Evolutionary conservation across 2,113 vertebrate genomes (phyloP).

Genomic region (Pungitius pungitius): DNA sequence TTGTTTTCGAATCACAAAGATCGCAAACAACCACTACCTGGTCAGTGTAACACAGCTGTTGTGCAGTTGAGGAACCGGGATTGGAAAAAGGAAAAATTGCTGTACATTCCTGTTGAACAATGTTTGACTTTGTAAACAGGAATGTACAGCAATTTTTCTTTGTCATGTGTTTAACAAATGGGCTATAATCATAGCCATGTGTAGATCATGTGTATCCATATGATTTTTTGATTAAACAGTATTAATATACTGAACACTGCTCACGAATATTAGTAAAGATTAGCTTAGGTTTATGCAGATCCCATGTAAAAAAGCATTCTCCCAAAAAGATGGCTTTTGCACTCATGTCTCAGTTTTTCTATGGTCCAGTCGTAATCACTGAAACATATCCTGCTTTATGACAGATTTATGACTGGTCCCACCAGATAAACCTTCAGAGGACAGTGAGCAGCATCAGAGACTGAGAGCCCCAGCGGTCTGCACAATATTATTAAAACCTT

Average conservation of each 20-base stretch:
- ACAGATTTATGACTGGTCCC: no score
- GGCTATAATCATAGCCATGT: no score
- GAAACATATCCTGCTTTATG: background rate
- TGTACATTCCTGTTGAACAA: no score
- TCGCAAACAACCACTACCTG: no score
- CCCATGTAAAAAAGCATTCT: background rate
- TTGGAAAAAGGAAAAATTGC: no score
- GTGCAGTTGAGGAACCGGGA: no score
- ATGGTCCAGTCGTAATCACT: background rate
- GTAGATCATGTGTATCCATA: no score
- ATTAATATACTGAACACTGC: background rate
- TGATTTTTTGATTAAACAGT: background rate
- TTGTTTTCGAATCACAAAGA: no score
- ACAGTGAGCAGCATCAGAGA: conserved; percentile 37
- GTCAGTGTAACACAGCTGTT: no score
- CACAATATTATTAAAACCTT: conserved; percentile 63
- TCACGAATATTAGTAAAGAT: background rate
- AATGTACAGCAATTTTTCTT: no score
- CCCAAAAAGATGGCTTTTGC: background rate
- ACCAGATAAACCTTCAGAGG: conserved; percentile 50
- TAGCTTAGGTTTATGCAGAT: background rate
- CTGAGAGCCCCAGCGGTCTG: conserved; percentile 40
- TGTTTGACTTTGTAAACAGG: no score
- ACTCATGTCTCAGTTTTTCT: background rate
- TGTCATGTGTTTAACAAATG: no score